Evolutionary conservation across 2,113 vertebrate species (phyloP), one percentile per base, ranked within the genome.

Genomic region (Pogona vitticeps): DNA sequence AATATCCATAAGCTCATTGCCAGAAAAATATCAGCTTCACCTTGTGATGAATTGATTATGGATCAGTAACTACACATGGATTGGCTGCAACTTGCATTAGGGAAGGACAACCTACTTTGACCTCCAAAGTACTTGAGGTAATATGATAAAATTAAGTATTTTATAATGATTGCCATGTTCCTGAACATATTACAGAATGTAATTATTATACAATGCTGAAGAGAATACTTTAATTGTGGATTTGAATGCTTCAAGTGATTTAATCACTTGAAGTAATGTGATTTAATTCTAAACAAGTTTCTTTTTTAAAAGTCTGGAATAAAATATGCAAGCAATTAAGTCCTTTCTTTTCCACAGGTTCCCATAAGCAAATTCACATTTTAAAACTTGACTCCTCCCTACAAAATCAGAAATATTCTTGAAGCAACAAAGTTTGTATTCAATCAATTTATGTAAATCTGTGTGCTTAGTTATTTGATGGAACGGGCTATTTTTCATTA

Each of bases 401-500:
- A 21, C 63, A 46, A 68, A 82, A 33, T 21, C 14, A 31, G 23
- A 14, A 83, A 18, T 21, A 46, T 70, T 56, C 14, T 83, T 21
- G 38, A 72, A 83, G 68, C 67, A 71, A 70, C n/a, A 71, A 56
- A n/a, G 33, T 71, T 82, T 33, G 31, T 7, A 33, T 71, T 71
- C 71, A 33, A 82, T 36, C 42, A 71, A 58, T 72, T 26, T 72
- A 82, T 83, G 68, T 58, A 59, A 83, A 72, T 72, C 46, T 36
- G 26, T 6, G 3, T n/a, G 21, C 58, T 83, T 67, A 23, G 36
- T 36, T 72, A 58, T 40, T 56, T 82, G 65, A 70, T 63, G 61
- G 10, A 38, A 61, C 63, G 77, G 58, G 71, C 81, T 18, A 36
- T 71, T 82, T 52, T 82, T 82, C 67, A 82, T 71, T 40, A 82